Conservation (phyloP, 2,797 vertebrate species). For the Chaenodraco wilsoni region DNA sequence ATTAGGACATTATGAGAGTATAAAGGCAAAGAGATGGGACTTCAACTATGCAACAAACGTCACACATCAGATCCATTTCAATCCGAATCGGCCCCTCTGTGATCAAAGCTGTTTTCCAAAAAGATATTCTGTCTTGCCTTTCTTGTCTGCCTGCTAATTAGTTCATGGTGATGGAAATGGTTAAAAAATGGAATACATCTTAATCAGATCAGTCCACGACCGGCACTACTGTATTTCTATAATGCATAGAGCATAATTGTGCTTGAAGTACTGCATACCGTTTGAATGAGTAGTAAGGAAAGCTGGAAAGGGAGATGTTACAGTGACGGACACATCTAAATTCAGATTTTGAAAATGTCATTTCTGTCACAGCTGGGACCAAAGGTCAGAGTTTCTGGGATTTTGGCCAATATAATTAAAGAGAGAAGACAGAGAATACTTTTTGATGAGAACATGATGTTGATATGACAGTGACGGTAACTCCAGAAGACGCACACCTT, state of each 20-base stretch:
- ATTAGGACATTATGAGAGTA: slow-evolving; percentile 22
- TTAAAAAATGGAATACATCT: slow-evolving; percentile 19
- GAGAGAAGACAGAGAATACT: slow-evolving; percentile 20
- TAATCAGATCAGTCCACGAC: slow-evolving; percentile 33
- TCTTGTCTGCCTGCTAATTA: slow-evolving; percentile 52
- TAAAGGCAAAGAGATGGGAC: slow-evolving; percentile 33
- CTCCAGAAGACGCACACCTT: slow-evolving; percentile 33
- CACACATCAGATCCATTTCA: slow-evolving; percentile 29
- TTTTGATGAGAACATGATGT: slow-evolving; percentile 13
- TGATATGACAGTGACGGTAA: slow-evolving; percentile 18
- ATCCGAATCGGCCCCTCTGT: slow-evolving; percentile 13
- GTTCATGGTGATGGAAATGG: slow-evolving; percentile 18
- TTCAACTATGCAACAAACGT: slow-evolving; percentile 38
- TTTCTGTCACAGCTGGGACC: background rate
- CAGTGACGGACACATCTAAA: slow-evolving; percentile 7
- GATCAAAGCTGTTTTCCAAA: slow-evolving; percentile 31
- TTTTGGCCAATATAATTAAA: slow-evolving; percentile 5
- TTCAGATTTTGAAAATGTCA: slow-evolving; percentile 4
- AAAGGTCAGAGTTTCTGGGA: background rate
- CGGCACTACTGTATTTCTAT: slow-evolving; percentile 66
- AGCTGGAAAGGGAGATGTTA: slow-evolving; percentile 14
- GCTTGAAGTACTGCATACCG: slow-evolving; percentile 72
- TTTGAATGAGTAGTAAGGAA: slow-evolving; percentile 41
- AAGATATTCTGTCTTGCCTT: slow-evolving; percentile 27
- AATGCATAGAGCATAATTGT: slow-evolving; percentile 74